Conservation (phyloP, 2,113 vertebrate genomes). For the Riparia riparia region DNA sequence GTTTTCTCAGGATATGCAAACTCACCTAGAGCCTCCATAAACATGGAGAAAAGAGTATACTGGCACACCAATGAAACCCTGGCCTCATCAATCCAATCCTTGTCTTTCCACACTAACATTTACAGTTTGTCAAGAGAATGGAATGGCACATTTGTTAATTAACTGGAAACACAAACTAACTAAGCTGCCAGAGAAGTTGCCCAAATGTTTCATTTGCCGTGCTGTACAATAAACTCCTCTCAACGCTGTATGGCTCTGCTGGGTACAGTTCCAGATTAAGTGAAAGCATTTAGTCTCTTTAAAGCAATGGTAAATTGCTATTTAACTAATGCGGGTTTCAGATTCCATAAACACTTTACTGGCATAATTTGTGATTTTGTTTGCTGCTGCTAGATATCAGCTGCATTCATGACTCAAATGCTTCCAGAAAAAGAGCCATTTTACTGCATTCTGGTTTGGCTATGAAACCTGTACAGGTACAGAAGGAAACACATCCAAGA, state of each 20-base stretch:
- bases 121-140: not conserved
- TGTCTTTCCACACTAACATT: not conserved
- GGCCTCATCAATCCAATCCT: not conserved
- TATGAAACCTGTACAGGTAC: not conserved
- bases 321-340: not conserved
- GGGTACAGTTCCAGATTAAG: not conserved
- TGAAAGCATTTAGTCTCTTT: not conserved
- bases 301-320: not conserved
- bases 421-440: not conserved
- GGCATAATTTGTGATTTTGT: not conserved
- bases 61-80: not conserved
- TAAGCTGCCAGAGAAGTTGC: not conserved
- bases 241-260: not conserved
- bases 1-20: not conserved
- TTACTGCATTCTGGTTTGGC: not conserved
- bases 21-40: not conserved
- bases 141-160: not conserved
- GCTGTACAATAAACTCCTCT: not conserved
- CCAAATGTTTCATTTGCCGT: fast-evolving
- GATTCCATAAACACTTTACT: not conserved
- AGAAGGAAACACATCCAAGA: not conserved
- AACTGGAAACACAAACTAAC: not conserved
- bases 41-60: not conserved
- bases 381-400: not conserved
- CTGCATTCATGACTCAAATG: not conserved